Evolutionary conservation across 2,113 vertebrate genomes (phyloP).

Genomic region (Coturnix japonica): DNA sequence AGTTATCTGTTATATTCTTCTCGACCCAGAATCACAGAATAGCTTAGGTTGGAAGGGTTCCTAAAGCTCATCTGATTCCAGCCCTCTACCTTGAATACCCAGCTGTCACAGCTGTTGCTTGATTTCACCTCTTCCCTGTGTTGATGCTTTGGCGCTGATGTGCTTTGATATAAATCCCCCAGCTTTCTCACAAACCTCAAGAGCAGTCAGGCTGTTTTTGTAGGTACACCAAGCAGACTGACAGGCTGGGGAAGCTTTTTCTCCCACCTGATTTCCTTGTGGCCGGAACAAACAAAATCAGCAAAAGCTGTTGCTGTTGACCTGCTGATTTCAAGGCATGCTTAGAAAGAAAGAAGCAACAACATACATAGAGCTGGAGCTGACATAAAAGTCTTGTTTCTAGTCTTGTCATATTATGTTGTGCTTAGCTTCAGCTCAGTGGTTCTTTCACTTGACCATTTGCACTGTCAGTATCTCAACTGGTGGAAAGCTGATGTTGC

Average conservation of each 20-base stretch:
- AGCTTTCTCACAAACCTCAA: not conserved
- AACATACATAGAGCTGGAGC: not conserved
- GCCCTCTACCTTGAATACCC: not conserved
- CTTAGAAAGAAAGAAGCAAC: not conserved
- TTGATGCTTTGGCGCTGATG: not conserved
- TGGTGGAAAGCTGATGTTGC: not conserved
- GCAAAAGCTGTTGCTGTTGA: not conserved
- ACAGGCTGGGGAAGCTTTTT: not conserved
- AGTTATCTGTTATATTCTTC: fast-evolving
- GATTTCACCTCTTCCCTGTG: not conserved
- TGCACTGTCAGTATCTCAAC: not conserved
- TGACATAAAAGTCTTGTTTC: not conserved
- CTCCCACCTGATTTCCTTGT: not conserved
- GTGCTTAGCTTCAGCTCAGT: not conserved
- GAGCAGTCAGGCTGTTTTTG: not conserved
- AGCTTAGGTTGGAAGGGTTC: not conserved
- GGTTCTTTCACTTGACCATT: not conserved
- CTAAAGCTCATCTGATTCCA: not conserved
- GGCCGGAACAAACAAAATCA: not conserved
- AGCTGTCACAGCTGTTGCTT: not conserved
- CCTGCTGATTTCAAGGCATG: not conserved
- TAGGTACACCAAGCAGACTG: not conserved
- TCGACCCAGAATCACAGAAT: not conserved
- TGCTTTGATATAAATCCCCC: not conserved
- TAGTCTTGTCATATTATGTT: not conserved